phyloP scores from a whole-genome alignment of 2,888 invertebrate species.

The Apotomis betuletana region DNA sequence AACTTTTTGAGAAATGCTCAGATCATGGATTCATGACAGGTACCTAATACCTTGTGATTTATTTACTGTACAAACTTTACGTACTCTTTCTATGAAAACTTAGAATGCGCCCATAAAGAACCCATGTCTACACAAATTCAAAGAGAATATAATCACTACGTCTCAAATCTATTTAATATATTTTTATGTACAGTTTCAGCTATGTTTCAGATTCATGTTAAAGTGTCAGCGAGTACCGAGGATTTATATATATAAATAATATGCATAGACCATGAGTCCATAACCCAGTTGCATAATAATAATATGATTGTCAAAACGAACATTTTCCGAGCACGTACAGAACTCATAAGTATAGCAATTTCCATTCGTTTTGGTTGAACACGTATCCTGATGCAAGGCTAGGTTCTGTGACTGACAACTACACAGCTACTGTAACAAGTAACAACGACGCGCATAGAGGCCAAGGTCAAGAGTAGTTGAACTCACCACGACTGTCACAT shows the following conservation, averaged over 20 bases:
- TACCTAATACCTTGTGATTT: too few species aligned
- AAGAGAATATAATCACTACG: too few species aligned
- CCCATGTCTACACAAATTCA: too few species aligned
- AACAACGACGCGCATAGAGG: constrained; percentile 19
- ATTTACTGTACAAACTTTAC: too few species aligned
- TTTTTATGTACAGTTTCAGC: too few species aligned
- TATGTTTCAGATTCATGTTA: too few species aligned
- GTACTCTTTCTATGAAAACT: too few species aligned
- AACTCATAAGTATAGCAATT: background rate
- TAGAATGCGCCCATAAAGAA: too few species aligned
- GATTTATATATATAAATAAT: background rate
- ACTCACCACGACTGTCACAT: constrained; percentile 16
- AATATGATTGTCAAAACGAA: background rate
- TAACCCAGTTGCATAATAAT: background rate
- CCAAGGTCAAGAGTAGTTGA: constrained; percentile 33
- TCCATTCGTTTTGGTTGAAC: constrained; percentile 13
- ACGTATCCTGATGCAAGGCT: constrained; percentile 31
- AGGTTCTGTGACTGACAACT: background rate
- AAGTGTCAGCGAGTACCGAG: too few species aligned
- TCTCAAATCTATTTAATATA: too few species aligned
- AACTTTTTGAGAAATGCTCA: too few species aligned
- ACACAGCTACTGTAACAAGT: background rate
- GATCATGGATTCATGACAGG: too few species aligned
- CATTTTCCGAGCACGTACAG: constrained; percentile 13
- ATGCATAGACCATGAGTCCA: background rate